These are phyloP conservation scores for Gerris lacustris DNA, from an alignment of 2,888 invertebrate species.

Conservation along the genomic window DNA sequence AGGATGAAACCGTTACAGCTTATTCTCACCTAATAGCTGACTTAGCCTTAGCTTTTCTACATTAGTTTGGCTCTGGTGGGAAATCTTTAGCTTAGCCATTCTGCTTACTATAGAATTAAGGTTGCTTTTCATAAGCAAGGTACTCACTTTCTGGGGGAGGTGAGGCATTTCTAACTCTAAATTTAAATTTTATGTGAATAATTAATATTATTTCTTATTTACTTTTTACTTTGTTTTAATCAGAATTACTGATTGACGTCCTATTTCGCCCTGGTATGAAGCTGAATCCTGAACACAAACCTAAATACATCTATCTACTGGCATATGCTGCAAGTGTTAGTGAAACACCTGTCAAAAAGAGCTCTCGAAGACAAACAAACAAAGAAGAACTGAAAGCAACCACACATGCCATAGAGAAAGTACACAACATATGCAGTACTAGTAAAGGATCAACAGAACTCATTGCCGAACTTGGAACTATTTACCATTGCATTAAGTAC, in stretches of 20 bases:
- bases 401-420: slow-evolving; percentile 83
- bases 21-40: too few species aligned
- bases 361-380: slow-evolving; percentile 44
- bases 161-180: too few species aligned
- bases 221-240: slow-evolving; percentile 16
- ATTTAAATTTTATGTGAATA: too few species aligned
- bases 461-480: slow-evolving; percentile 75
- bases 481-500: slow-evolving; percentile 82
- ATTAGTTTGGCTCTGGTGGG: too few species aligned
- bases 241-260: slow-evolving; percentile 81
- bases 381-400: slow-evolving; percentile 89
- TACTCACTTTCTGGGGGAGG: too few species aligned
- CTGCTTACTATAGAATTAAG: too few species aligned
- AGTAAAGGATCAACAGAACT: slow-evolving; percentile 88
- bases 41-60: too few species aligned
- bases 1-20: too few species aligned
- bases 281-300: slow-evolving; percentile 90
- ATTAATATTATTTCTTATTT: too few species aligned
- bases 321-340: slow-evolving; percentile 91
- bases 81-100: too few species aligned
- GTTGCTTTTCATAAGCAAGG: too few species aligned
- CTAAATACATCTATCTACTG: slow-evolving; percentile 86
- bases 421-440: slow-evolving; percentile 76
- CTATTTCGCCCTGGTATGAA: slow-evolving; percentile 89
- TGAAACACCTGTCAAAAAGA: slow-evolving; percentile 59